A percentile compares a stretch with the other conserved stretches of the same genome.
Evolutionary conservation across 2,113 vertebrate genomes (phyloP).

Genomic region (Sialia sialis): DNA sequence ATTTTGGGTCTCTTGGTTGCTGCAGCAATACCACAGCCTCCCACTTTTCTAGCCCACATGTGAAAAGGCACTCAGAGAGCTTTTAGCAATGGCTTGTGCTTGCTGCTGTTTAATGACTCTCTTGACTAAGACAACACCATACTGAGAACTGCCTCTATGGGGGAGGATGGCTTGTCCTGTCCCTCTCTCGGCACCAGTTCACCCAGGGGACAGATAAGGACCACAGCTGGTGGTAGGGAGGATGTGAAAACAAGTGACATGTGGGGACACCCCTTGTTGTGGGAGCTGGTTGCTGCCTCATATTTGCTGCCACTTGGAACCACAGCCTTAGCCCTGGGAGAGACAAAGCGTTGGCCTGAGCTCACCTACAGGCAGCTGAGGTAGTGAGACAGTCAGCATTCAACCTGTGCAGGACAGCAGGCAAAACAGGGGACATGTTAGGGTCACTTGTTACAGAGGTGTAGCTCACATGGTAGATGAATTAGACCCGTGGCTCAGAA

Average conservation of each 20-base stretch:
- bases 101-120: not conserved
- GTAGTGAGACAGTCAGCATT: not conserved
- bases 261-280: not conserved
- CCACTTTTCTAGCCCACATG: not conserved
- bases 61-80: not conserved
- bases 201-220: not conserved
- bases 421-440: accelerated
- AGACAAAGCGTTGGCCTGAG: accelerated
- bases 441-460: not conserved
- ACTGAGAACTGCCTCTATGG: not conserved
- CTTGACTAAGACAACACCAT: not conserved
- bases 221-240: accelerated
- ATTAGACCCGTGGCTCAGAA: not conserved
- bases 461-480: not conserved
- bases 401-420: not conserved
- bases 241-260: not conserved
- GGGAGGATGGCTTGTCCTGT: not conserved
- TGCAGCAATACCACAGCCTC: not conserved
- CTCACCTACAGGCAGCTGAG: not conserved
- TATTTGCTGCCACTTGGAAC: not conserved
- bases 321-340: not conserved
- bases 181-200: not conserved
- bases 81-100: not conserved
- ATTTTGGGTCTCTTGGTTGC: not conserved
- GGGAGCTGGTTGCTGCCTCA: not conserved